Evolutionary conservation across 2,797 vertebrate species (phyloP), one percentile per base, ranked within the genome.

Genomic region (Peromyscus attwateri): DNA sequence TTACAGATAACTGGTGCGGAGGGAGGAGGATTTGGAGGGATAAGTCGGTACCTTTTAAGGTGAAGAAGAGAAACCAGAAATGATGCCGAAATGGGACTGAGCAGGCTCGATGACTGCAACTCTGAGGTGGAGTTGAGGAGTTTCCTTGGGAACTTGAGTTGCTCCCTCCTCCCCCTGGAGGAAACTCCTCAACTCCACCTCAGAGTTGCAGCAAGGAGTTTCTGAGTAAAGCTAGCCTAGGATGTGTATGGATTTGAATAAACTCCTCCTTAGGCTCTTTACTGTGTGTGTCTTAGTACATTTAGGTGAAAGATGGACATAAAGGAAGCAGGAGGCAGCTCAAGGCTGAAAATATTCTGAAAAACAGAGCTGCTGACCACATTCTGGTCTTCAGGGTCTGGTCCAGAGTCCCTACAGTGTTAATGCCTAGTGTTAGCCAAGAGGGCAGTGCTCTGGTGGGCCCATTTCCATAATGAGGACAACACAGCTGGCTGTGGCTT

Each of bases 381-480:
- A 7, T 0, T 0, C 9, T 37, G 0, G 0, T 5, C 66, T 91
- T 64, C 46, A 23, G 55, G 29, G 62, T 14, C 84, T 8, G 10
- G 52, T 75, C 94, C 68, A 57, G 19, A 27, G 49, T 5, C 94
- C 83, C 34, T 14, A 17, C 3, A 71, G 75, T 29, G 37, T 27
- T 46, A 21, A 71, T 43, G 9, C 64, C 66, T 34, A 27, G 64
- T 75, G 10, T 29, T 27, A 76, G 25, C 70, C n/a, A 23, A 6
- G 16, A 62, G 46, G 52, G 49, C 68, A 77, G 60, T 31, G 71
- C 40, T 75, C 49, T 46, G 31, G 23, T 10, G 46, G 60, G 40
- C 6, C 60, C 25, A 4, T 85, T 88, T 92, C 43, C 73, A 73
- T 57, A 76, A 83, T 37, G 70, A 96, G 94, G 83, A 85, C 66